These are phyloP conservation scores for Drosophila nigromelanica DNA, from an alignment of 1,140 invertebrate genomes.

Conservation along the genomic window DNA sequence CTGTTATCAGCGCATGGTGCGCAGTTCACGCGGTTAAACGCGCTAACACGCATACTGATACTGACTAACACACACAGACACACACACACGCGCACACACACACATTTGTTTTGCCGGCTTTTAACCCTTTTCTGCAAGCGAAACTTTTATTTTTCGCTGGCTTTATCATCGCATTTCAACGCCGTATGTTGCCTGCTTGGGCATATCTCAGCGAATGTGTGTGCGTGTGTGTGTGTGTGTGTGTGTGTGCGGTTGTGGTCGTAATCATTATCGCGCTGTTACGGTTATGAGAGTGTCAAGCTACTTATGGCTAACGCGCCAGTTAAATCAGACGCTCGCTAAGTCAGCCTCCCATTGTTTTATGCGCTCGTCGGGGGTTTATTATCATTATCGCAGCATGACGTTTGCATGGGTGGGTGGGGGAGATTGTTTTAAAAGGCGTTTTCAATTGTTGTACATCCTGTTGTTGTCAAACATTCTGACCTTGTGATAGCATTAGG, in stretches of 20 bases:
- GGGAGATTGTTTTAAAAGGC: conserved; percentile 46
- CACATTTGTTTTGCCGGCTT: conserved; percentile 48
- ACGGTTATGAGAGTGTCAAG: conserved; percentile 83
- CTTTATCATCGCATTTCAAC: conserved; percentile 76
- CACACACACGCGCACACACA: conserved; percentile 31
- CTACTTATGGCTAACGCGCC: conserved; percentile 78
- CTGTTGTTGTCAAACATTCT: conserved; percentile 36
- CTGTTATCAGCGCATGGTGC: conserved; percentile 79
- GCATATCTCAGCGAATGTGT: conserved; percentile 31
- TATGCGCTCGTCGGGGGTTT: conserved; percentile 64
- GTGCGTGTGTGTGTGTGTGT: conserved; percentile 25
- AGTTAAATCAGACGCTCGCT: conserved; percentile 74
- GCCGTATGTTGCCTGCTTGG: conserved; percentile 63
- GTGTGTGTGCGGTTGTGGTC: conserved; percentile 38
- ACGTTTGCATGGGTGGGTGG: not conserved
- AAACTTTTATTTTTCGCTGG: conserved; percentile 63
- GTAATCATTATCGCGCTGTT: conserved; percentile 82
- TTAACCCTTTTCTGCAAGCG: conserved; percentile 76
- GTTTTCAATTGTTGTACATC: conserved; percentile 34
- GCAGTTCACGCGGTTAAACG: conserved; percentile 80
- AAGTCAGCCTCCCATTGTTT: conserved; percentile 69
- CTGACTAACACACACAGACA: conserved; percentile 31
- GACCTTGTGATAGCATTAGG: conserved; percentile 34
- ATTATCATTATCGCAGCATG: conserved; percentile 66
- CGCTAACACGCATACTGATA: conserved; percentile 73